A percentile compares a stretch with the other conserved stretches of the same genome.
These are phyloP conservation scores for Gracilinanus agilis DNA, from an alignment of 2,113 vertebrate species.

Conservation along the genomic window DNA sequence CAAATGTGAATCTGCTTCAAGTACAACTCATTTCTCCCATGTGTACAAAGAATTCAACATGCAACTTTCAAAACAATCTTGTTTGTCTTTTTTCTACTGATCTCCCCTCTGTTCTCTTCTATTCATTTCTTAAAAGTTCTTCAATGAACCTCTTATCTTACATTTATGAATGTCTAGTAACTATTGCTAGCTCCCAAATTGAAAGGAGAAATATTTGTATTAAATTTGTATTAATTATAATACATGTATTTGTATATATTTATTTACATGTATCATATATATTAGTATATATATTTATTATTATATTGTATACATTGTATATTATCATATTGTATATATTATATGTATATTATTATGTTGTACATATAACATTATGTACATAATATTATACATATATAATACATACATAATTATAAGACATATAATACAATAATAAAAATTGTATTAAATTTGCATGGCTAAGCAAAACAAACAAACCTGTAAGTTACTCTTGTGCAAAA, in stretches of 20 bases:
- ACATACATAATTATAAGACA: too few species aligned
- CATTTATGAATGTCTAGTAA: not conserved
- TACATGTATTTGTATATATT: too few species aligned
- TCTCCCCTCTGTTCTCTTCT: not conserved
- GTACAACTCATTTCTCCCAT: not conserved
- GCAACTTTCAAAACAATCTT: not conserved
- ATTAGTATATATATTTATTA: too few species aligned
- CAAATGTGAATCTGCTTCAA: not conserved
- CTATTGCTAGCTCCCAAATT: not conserved
- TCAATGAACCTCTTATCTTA: not conserved
- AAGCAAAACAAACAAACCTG: not conserved
- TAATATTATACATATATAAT: too few species aligned
- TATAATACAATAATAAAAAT: too few species aligned
- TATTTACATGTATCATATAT: too few species aligned
- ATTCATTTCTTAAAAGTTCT: not conserved
- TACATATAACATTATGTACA: too few species aligned
- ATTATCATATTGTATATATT: too few species aligned
- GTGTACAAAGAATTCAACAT: not conserved
- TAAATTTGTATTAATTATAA: too few species aligned
- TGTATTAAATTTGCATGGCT: not conserved
- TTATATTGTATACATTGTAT: too few species aligned
- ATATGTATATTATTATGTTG: too few species aligned
- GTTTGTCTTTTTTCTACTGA: not conserved
- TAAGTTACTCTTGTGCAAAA: accelerated
- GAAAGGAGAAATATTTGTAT: too few species aligned